Base-by-base conservation (phyloP, 1,140 invertebrate genomes). In the Luehdorfia chinensis region DNA sequence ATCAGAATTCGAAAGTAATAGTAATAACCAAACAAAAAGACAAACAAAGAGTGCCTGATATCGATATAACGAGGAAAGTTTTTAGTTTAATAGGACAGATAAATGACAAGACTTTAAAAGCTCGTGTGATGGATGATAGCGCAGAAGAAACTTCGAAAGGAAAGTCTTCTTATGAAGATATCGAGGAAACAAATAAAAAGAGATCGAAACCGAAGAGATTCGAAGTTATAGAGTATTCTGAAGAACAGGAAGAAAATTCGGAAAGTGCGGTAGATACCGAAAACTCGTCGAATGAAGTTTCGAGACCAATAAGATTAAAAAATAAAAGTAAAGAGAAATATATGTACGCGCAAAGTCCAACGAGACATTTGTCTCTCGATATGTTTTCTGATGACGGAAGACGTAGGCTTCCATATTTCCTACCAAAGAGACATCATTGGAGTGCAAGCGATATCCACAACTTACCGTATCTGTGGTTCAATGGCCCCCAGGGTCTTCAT, bases 381-480 rank as follows among this genome's bases (percentile, higher is more conserved):
- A n/a, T n/a, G n/a, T n/a, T n/a, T n/a, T n/a, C n/a, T n/a, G n/a
- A n/a, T n/a, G 31, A 34, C 4, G 49, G 55, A 21, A 19, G 33
- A n/a, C 55, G 73, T 21, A 47, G 67, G 2, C 19, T 76, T 4
- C 50, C 51, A 7, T 46, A 66, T 33, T 76, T 76, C 11, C 32
- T 72, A 18, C 73, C 70, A 1, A 72, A 74, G 44, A 50, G 66
- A 9, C 64, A 59, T 5, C 54, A 70, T 13, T 74, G 73, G 73
- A 21, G 50, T 6, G 23, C 45, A n/a, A 30, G 60, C 0, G 73
- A 76, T 2, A 51, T 72, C 1, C 45, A 56, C 7, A 31, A 60
- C 18, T 55, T 74, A 11, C 64, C 55, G 0, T 66, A 69, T 25
- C 62, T 49, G 12, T 76, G 67, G 70, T 67, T 74, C 4, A 62